Evolutionary conservation across 2,888 invertebrate species (phyloP).

Genomic region (Euzetes globulus): DNA sequence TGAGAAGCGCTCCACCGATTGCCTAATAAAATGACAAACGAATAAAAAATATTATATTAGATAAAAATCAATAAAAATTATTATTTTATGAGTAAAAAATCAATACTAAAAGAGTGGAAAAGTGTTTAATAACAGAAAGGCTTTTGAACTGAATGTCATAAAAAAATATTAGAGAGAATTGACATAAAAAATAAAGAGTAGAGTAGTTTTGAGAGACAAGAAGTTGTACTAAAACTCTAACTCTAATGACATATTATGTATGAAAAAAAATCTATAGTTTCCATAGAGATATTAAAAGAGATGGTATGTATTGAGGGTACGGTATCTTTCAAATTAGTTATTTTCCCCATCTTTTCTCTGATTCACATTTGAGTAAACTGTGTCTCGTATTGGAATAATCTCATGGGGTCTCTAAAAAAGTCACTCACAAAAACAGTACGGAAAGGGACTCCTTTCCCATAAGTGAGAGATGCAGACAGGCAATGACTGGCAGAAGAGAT

Average conservation of each 20-base stretch:
- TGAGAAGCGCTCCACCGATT: slow-evolving; percentile 14
- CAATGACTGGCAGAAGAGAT: background rate
- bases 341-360: slow-evolving; percentile 15
- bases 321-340: slow-evolving; percentile 28
- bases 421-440: background rate
- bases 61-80: slow-evolving; percentile 5
- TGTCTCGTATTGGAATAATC: slow-evolving; percentile 7
- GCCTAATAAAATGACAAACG: slow-evolving; percentile 3
- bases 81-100: background rate
- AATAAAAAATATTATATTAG: background rate
- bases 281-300: slow-evolving; percentile 27
- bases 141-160: background rate
- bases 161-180: too few species aligned
- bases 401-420: slow-evolving; percentile 16
- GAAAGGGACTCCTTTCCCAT: slow-evolving; percentile 8
- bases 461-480: background rate
- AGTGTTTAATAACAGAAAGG: slow-evolving; percentile 4
- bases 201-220: background rate
- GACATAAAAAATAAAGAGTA: too few species aligned
- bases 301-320: background rate
- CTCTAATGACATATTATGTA: background rate
- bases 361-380: background rate
- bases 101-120: background rate
- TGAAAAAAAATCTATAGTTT: slow-evolving; percentile 21
- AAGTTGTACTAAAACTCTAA: background rate